Percentiles rank a stretch among this genome's conserved stretches.
These are phyloP conservation scores for Phyllotis vaccarum DNA, from an alignment of 2,797 vertebrate genomes.

Conservation along the genomic window DNA sequence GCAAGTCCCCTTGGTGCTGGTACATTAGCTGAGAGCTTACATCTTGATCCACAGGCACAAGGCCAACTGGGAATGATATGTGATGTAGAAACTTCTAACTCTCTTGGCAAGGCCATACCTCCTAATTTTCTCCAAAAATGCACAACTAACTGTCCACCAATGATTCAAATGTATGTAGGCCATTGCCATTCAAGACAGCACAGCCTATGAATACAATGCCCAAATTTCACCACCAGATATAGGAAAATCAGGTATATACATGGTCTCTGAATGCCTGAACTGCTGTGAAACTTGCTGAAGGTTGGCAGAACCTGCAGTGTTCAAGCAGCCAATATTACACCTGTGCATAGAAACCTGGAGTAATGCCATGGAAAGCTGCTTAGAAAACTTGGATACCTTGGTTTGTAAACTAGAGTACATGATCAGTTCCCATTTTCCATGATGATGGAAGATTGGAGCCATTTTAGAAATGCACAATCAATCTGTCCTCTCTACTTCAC, in stretches of 20 bases:
- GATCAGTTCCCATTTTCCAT: neutral
- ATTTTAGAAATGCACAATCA: neutral
- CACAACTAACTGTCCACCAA: too few species aligned
- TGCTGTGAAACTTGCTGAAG: neutral
- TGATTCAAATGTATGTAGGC: neutral
- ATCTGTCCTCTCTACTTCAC: neutral
- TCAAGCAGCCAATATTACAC: neutral
- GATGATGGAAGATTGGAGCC: neutral
- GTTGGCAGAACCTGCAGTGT: neutral
- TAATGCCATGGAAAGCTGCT: neutral
- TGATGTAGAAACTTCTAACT: neutral
- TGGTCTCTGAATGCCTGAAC: neutral
- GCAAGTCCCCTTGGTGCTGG: neutral
- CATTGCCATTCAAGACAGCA: neutral
- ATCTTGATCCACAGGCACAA: neutral
- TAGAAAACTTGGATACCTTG: neutral
- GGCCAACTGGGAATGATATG: too few species aligned
- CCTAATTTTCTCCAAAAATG: neutral
- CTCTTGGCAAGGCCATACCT: too few species aligned
- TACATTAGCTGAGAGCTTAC: neutral
- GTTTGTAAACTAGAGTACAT: neutral
- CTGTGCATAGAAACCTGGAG: conserved; percentile 10
- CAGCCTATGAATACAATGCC: neutral
- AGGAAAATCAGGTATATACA: neutral
- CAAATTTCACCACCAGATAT: neutral